phyloP scores from a whole-genome alignment of 2,888 invertebrate genomes.

The Drosophila mulleri region DNA sequence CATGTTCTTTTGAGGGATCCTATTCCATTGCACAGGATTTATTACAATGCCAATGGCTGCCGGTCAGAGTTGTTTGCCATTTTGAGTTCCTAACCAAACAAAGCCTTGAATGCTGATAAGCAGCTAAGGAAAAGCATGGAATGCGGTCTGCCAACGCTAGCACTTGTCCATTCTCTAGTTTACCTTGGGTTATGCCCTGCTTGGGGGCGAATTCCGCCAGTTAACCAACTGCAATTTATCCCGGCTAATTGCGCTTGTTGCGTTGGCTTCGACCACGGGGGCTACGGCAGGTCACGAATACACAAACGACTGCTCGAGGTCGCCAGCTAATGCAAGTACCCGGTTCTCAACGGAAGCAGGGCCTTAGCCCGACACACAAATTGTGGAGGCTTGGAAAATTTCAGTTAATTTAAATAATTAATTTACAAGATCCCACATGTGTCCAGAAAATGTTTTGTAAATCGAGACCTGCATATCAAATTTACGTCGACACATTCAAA shows the following conservation, averaged over 20 bases:
- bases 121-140: neutral
- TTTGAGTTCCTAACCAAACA: conserved; percentile 62
- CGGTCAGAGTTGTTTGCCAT: conserved; percentile 44
- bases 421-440: conserved; percentile 29
- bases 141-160: neutral
- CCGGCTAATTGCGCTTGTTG: conserved; percentile 6
- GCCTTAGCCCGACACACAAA: conserved; percentile 14
- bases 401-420: conserved; percentile 61
- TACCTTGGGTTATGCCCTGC: neutral
- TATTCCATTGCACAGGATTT: conserved; percentile 13
- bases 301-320: conserved; percentile 6
- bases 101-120: conserved; percentile 29
- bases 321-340: conserved; percentile 13
- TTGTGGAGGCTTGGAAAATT: conserved; percentile 26
- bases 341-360: no score
- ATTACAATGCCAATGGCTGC: conserved; percentile 7
- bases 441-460: conserved; percentile 5
- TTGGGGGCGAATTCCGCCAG: conserved; percentile 1
- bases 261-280: neutral
- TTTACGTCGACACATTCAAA: conserved; percentile 27
- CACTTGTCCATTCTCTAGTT: neutral
- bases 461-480: conserved; percentile 49
- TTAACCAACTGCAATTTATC: conserved; percentile 53
- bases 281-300: neutral
- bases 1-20: conserved; percentile 4